Evolutionary conservation across 2,888 invertebrate genomes (phyloP).

Genomic region (Andrena haemorrhoa): DNA sequence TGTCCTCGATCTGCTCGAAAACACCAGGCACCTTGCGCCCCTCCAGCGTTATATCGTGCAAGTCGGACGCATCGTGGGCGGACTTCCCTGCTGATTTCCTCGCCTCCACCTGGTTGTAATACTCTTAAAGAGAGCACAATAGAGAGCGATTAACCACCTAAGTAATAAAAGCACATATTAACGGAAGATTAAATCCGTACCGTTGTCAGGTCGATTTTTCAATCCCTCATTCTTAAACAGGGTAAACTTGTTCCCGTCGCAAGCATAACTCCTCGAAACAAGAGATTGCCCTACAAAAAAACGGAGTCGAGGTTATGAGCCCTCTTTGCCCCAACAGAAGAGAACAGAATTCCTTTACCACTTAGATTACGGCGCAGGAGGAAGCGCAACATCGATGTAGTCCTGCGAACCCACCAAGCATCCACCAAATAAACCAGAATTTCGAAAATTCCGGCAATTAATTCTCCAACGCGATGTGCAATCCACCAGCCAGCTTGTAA

Average conservation of each 20-base stretch:
- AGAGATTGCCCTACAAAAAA: background rate
- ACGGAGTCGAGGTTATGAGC: background rate
- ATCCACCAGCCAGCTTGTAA: background rate
- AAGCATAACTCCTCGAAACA: background rate
- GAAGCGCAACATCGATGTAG: background rate
- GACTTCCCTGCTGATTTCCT: constrained; percentile 27
- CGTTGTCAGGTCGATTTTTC: constrained; percentile 40
- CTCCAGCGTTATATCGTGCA: constrained; percentile 11
- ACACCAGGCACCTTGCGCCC: background rate
- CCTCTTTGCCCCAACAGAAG: background rate
- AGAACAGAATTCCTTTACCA: background rate
- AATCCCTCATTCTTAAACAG: constrained; percentile 5
- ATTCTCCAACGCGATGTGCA: too few species aligned
- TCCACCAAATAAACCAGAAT: background rate
- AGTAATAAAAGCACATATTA: background rate
- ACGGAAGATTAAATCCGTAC: background rate
- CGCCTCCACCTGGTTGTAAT: constrained; percentile 29
- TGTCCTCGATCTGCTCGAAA: background rate
- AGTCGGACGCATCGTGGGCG: constrained; percentile 14
- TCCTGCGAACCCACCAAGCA: background rate
- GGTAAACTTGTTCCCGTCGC: background rate
- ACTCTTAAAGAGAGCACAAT: constrained; percentile 15
- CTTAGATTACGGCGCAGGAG: background rate
- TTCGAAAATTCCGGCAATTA: too few species aligned
- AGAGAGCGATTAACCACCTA: background rate